Evolutionary conservation across 2,113 vertebrate genomes (phyloP).

Genomic region (Labeo catla): DNA sequence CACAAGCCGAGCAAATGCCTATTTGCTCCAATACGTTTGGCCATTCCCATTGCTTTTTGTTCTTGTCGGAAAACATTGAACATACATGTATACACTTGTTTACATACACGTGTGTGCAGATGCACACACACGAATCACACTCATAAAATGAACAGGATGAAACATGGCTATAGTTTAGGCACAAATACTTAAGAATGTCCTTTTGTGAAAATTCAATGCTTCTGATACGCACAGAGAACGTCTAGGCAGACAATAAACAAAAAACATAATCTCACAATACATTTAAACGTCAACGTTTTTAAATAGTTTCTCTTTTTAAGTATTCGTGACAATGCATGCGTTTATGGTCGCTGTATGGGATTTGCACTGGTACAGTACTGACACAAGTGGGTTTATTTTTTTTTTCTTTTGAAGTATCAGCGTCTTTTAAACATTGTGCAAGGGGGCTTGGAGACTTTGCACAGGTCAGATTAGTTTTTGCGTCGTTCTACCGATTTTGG

Average conservation of each 20-base stretch:
- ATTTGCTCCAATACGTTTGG: slow-evolving; percentile 70
- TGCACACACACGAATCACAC: slow-evolving; percentile 44
- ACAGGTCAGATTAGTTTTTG: slow-evolving; percentile 24
- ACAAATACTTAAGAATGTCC: slow-evolving; percentile 84
- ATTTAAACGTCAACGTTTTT: slow-evolving; percentile 80
- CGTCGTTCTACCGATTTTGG: neutral
- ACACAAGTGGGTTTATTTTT: slow-evolving; percentile 61
- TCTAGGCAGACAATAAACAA: slow-evolving; percentile 85
- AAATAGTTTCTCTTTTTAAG: slow-evolving; percentile 77
- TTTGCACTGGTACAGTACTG: slow-evolving; percentile 71
- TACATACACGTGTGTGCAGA: slow-evolving; percentile 60
- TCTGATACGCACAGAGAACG: slow-evolving; percentile 79
- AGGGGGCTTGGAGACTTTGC: slow-evolving; percentile 68
- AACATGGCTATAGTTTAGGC: slow-evolving; percentile 88
- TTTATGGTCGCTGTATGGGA: slow-evolving; percentile 72
- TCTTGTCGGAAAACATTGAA: slow-evolving; percentile 72
- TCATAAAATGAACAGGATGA: slow-evolving; percentile 62
- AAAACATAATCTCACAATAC: slow-evolving; percentile 81
- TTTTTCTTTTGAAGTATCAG: slow-evolving; percentile 18
- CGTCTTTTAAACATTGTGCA: slow-evolving; percentile 61
- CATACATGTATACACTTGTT: slow-evolving; percentile 68
- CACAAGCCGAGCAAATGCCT: neutral
- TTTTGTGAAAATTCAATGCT: slow-evolving; percentile 78
- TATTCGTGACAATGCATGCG: slow-evolving; percentile 87
- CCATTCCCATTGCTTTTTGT: slow-evolving; percentile 60